A percentile compares a stretch with the other conserved stretches of the same genome.
Evolutionary conservation across 2,113 vertebrate species (phyloP).

Genomic region (Hassar affinis): DNA sequence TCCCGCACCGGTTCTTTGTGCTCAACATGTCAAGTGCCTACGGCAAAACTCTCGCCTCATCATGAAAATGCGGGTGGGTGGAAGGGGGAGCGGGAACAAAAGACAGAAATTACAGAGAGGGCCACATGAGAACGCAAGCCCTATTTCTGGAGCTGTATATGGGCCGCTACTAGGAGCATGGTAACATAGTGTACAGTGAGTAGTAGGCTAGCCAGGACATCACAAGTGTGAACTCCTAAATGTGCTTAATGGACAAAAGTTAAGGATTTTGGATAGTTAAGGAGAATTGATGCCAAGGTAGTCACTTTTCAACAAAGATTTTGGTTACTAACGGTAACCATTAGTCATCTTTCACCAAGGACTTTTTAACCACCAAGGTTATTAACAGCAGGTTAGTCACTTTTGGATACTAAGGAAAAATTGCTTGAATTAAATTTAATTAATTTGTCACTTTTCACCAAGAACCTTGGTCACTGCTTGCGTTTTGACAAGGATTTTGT

Average conservation of each 20-base stretch:
- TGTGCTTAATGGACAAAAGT: not conserved
- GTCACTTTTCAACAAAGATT: too few species aligned
- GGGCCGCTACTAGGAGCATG: slow-evolving; percentile 14
- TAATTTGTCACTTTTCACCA: not conserved
- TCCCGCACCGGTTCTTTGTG: slow-evolving; percentile 14
- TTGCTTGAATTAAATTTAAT: too few species aligned
- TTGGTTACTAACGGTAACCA: not conserved
- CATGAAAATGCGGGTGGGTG: slow-evolving; percentile 63
- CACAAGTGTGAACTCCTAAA: not conserved
- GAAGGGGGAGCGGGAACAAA: slow-evolving; percentile 61
- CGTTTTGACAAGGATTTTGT: not conserved
- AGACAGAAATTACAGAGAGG: slow-evolving; percentile 67
- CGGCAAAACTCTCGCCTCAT: slow-evolving; percentile 59
- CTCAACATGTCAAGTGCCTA: slow-evolving; percentile 27
- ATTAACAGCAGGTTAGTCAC: not conserved
- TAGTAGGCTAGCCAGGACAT: not conserved
- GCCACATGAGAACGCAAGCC: slow-evolving; percentile 57
- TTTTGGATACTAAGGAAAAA: not conserved
- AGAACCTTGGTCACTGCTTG: not conserved
- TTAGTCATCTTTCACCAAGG: not conserved
- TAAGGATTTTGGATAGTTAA: not conserved
- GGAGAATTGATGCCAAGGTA: not conserved
- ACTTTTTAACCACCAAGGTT: not conserved
- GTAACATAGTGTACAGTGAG: not conserved
- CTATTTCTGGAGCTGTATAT: slow-evolving; percentile 62